Evolutionary conservation across 2,113 vertebrate species (phyloP).

Genomic region (Poeciliopsis turrubarensis): DNA sequence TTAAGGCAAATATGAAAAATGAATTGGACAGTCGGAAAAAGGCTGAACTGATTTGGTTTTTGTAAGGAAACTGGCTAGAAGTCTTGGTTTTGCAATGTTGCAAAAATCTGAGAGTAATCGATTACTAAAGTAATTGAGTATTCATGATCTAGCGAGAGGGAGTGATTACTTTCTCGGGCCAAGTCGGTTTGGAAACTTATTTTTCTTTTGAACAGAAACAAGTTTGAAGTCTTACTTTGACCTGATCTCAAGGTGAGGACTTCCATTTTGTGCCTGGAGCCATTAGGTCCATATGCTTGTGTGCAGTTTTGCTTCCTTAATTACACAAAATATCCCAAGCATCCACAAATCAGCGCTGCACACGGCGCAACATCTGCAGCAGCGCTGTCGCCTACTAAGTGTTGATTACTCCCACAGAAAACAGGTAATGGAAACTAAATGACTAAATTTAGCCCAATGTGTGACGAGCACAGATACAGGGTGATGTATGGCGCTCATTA

Average conservation of each 20-base stretch:
- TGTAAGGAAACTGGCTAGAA: too few relatives aligned
- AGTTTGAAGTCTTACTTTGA: slow-evolving; percentile 1
- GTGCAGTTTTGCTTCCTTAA: slow-evolving; percentile 37
- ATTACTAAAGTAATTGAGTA: too few relatives aligned
- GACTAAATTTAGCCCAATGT: slow-evolving; percentile 68
- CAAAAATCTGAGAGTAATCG: too few relatives aligned
- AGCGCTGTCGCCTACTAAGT: slow-evolving; percentile 23
- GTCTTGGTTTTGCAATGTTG: too few relatives aligned
- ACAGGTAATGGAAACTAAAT: slow-evolving; percentile 57
- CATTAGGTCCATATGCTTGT: slow-evolving; percentile 28
- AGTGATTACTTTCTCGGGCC: too few relatives aligned
- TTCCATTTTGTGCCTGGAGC: slow-evolving; percentile 24
- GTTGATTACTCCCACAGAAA: slow-evolving; percentile 67
- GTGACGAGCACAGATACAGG: slow-evolving; percentile 65
- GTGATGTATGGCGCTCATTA: slow-evolving; percentile 73
- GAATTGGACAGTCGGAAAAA: too few relatives aligned
- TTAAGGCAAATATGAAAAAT: too few relatives aligned
- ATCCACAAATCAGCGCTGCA: slow-evolving; percentile 11
- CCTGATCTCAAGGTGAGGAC: slow-evolving; percentile 1
- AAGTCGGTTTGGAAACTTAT: too few relatives aligned
- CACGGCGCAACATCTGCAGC: slow-evolving; percentile 4
- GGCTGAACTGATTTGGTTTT: too few relatives aligned
- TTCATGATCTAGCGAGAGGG: too few relatives aligned
- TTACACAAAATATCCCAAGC: slow-evolving; percentile 7
- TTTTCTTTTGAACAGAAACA: too few relatives aligned